These are phyloP conservation scores for Euzetes globulus DNA, from an alignment of 2,888 invertebrate species.

Conservation along the genomic window DNA sequence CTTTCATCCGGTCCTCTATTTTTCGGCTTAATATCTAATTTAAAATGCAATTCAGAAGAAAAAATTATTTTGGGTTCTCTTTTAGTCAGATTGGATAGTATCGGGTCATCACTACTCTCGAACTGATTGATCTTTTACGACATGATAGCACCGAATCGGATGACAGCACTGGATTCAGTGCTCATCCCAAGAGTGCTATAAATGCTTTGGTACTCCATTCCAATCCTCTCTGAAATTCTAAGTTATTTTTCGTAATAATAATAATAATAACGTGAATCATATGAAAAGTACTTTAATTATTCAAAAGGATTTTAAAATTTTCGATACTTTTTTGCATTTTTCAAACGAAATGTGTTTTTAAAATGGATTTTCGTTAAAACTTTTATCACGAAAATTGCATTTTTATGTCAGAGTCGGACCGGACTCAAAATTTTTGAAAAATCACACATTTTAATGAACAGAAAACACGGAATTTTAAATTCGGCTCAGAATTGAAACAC, in stretches of 20 bases:
- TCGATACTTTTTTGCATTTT: neutral
- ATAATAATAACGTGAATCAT: slow-evolving; percentile 5
- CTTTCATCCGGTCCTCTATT: neutral
- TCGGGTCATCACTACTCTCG: neutral
- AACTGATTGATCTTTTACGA: slow-evolving; percentile 15
- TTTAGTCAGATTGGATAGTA: neutral
- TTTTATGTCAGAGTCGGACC: neutral
- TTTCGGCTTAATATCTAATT: neutral
- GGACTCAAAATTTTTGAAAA: neutral
- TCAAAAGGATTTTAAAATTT: slow-evolving; percentile 23
- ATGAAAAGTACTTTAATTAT: neutral
- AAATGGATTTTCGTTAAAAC: neutral
- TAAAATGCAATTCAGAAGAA: slow-evolving; percentile 7
- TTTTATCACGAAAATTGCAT: neutral
- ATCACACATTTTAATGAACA: neutral
- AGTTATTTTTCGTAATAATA: neutral
- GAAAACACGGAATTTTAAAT: neutral
- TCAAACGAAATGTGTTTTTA: neutral
- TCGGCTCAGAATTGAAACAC: neutral
- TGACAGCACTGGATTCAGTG: neutral
- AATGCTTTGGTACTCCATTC: neutral
- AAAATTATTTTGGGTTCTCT: neutral
- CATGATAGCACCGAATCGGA: neutral
- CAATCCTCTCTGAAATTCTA: neutral
- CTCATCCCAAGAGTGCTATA: slow-evolving; percentile 23